These are phyloP conservation scores for Magallana ariakensis DNA, from an alignment of 1,140 invertebrate species.

Conservation along the genomic window DNA sequence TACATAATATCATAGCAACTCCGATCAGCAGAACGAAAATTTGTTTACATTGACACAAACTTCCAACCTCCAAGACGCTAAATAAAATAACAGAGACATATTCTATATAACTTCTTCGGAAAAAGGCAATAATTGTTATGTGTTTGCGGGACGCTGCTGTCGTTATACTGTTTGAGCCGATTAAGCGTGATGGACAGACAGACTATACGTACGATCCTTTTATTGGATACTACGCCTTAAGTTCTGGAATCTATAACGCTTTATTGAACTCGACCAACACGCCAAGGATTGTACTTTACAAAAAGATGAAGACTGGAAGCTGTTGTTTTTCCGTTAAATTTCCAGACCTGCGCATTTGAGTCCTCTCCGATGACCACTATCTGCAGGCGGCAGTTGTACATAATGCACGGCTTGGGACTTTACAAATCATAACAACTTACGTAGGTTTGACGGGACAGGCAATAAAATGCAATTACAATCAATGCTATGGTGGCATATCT, in stretches of 20 bases:
- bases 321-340: not conserved
- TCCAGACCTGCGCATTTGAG: constrained; percentile 14
- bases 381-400: not conserved
- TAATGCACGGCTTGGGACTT: not conserved
- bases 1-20: too few species aligned
- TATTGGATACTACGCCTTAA: not conserved
- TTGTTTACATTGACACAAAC: too few species aligned
- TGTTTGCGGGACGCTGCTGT: not conserved
- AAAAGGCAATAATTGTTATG: constrained; percentile 1
- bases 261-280: not conserved
- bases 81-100: too few species aligned
- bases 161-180: not conserved
- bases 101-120: not conserved
- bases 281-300: not conserved
- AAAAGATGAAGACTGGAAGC: not conserved
- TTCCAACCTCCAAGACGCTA: too few species aligned
- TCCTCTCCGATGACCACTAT: not conserved
- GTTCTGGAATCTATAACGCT: not conserved
- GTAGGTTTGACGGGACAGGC: not conserved
- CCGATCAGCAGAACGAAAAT: too few species aligned
- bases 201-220: not conserved
- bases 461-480: not conserved
- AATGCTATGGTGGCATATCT: too few species aligned
- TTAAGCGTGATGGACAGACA: not conserved
- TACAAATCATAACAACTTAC: not conserved